Conservation (phyloP, 2,888 invertebrate genomes). For the Eudasyphora cyanicolor region DNA sequence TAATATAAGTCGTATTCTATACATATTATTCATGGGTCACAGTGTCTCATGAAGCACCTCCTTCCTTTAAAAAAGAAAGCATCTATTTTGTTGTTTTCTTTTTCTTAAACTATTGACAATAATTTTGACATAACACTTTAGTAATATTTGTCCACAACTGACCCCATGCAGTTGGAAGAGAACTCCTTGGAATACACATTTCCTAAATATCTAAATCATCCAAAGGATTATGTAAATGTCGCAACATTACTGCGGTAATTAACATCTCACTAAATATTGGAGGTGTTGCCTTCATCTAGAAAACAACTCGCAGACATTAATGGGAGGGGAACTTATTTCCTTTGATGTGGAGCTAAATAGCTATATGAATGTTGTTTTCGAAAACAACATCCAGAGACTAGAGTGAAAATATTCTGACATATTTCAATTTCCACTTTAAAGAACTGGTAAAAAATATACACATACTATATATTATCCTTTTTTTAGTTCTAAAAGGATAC, state of each 20-base stretch:
- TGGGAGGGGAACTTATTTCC: background rate
- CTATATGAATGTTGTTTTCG: no score
- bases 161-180: background rate
- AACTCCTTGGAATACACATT: no score
- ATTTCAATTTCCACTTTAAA: constrained; percentile 9
- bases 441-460: background rate
- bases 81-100: no score
- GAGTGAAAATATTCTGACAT: no score
- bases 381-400: background rate
- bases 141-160: no score
- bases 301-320: background rate
- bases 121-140: no score
- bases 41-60: no score
- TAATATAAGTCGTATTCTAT: no score
- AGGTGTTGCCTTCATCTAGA: background rate
- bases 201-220: background rate
- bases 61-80: no score
- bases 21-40: no score
- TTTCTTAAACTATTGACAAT: no score
- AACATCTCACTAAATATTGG: background rate
- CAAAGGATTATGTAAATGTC: background rate
- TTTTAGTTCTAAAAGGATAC: constrained; percentile 12
- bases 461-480: constrained; percentile 4
- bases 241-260: background rate
- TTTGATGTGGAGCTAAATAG: background rate